Evolutionary conservation across 1,140 invertebrate genomes (phyloP).

Genomic region (Chymomyza costata): DNA sequence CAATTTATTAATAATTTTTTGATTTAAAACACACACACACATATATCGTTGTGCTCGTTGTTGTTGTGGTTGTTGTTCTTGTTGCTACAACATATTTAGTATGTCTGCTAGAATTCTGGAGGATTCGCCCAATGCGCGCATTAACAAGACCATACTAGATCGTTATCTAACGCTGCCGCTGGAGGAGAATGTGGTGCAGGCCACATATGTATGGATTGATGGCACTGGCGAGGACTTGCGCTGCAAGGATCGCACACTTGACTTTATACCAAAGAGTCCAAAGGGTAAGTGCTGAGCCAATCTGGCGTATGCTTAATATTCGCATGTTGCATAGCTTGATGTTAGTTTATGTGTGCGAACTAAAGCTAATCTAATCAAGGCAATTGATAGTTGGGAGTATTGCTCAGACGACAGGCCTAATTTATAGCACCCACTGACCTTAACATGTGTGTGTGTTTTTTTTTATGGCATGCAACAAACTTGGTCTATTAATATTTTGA

Average conservation of each 20-base stretch:
- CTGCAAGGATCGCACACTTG: slow-evolving; percentile 87
- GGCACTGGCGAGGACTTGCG: slow-evolving; percentile 88
- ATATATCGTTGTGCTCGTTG: too few species aligned
- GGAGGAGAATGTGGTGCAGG: slow-evolving; percentile 82
- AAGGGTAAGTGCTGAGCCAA: slow-evolving; percentile 76
- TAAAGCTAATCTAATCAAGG: too few species aligned
- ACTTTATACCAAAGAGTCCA: slow-evolving; percentile 81
- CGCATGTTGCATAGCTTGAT: too few species aligned
- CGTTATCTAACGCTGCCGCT: slow-evolving; percentile 84
- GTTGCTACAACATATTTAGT: slow-evolving; percentile 18
- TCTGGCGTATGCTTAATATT: slow-evolving; percentile 19
- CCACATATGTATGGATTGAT: slow-evolving; percentile 93
- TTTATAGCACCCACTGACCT: too few species aligned
- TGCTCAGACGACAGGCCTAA: too few species aligned
- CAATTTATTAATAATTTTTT: slow-evolving; percentile 20
- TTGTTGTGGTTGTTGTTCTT: too few species aligned
- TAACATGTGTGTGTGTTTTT: too few species aligned
- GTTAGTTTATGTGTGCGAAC: too few species aligned
- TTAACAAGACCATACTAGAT: slow-evolving; percentile 81
- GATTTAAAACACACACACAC: background rate
- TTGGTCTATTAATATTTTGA: too few species aligned
- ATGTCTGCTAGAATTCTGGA: slow-evolving; percentile 73
- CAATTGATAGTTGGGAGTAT: too few species aligned
- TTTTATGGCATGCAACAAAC: too few species aligned
- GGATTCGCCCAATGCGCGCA: slow-evolving; percentile 77